These are phyloP conservation scores for Thyatira batis DNA, from an alignment of 2,888 invertebrate genomes.

Conservation along the genomic window DNA sequence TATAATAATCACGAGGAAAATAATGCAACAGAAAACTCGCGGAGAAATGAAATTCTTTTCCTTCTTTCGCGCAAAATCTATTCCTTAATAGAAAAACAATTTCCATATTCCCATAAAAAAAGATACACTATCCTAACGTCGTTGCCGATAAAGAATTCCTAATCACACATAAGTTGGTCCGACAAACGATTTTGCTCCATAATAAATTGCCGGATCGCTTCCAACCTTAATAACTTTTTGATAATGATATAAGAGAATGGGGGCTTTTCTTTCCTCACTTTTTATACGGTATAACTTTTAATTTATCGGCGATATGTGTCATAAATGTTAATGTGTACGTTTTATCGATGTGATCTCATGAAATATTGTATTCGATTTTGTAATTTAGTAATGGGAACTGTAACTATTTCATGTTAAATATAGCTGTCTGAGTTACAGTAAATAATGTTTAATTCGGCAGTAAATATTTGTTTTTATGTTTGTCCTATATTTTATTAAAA, in stretches of 20 bases:
- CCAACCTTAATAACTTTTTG: slow-evolving; percentile 53
- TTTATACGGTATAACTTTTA: slow-evolving; percentile 44
- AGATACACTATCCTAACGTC: neutral
- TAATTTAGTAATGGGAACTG: slow-evolving; percentile 5
- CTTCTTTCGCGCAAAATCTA: neutral
- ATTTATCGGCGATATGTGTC: slow-evolving; percentile 50
- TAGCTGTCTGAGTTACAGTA: too few species aligned
- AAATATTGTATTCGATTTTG: slow-evolving; percentile 10
- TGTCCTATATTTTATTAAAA: too few species aligned
- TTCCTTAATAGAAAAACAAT: neutral
- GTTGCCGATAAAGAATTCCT: slow-evolving; percentile 1
- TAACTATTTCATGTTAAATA: slow-evolving; percentile 2
- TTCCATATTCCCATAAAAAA: neutral
- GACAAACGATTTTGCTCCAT: neutral
- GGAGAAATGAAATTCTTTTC: neutral
- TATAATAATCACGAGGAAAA: too few species aligned
- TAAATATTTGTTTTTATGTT: too few species aligned
- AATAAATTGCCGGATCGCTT: slow-evolving; percentile 40
- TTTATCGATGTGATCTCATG: slow-evolving; percentile 38
- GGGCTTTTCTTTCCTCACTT: slow-evolving; percentile 35
- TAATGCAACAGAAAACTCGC: neutral
- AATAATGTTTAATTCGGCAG: too few species aligned
- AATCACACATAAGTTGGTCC: slow-evolving; percentile 6
- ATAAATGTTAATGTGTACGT: slow-evolving; percentile 44
- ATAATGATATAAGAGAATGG: slow-evolving; percentile 49